Percentiles rank a stretch among this genome's conserved stretches.
Conservation (phyloP, 2,888 invertebrate species). For the Drosophila putrida region DNA sequence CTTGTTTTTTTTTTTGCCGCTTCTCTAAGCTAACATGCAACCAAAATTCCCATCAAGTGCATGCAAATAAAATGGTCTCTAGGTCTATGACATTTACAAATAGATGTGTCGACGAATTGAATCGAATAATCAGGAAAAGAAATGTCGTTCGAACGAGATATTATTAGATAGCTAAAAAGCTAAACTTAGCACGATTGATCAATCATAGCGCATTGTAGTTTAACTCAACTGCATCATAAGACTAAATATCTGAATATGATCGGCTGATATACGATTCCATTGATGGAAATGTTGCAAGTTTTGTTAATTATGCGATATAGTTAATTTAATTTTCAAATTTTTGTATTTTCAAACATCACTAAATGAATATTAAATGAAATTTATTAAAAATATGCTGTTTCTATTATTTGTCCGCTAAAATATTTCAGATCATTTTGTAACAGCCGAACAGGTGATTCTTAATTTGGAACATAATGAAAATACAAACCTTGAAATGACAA, state of each 20-base stretch:
- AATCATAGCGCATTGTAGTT: background rate
- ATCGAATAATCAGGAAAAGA: conserved; percentile 31
- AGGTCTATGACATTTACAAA: conserved; percentile 26
- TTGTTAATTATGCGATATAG: too few relatives aligned
- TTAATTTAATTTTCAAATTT: too few relatives aligned
- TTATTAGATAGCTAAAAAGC: background rate
- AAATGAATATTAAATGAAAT: too few relatives aligned
- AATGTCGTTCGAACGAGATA: conserved; percentile 18
- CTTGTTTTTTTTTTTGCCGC: background rate
- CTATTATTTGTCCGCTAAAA: too few relatives aligned
- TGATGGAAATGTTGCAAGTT: too few relatives aligned
- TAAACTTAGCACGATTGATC: background rate
- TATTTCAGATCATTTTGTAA: too few relatives aligned
- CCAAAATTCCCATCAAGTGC: conserved; percentile 36
- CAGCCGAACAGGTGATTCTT: background rate
- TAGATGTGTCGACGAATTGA: conserved; percentile 7
- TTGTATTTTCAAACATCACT: too few relatives aligned
- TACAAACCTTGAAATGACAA: conserved; percentile 11
- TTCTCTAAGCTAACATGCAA: conserved; percentile 49
- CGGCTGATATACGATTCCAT: too few relatives aligned
- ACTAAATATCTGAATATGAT: too few relatives aligned
- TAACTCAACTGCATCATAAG: too few relatives aligned
- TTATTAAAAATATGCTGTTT: too few relatives aligned
- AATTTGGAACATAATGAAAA: background rate
- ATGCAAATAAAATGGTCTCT: conserved; percentile 27